Evolutionary conservation across 2,113 vertebrate species (phyloP).

Genomic region (Protobothrops flavoviridis): DNA sequence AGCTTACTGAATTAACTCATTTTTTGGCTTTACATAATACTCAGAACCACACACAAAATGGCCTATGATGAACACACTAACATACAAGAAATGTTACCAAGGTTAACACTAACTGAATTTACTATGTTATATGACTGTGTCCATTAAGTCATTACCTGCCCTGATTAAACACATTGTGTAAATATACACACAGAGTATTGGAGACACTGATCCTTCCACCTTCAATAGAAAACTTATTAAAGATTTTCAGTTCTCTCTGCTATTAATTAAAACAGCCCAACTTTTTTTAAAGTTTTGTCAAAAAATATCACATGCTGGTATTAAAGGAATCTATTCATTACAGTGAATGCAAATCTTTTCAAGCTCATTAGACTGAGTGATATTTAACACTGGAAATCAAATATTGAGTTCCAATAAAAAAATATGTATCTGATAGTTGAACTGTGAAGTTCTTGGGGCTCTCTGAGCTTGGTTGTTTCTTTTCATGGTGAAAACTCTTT

Average conservation of each 20-base stretch:
- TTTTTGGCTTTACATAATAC: background rate
- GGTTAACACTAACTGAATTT: background rate
- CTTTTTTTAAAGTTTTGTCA: background rate
- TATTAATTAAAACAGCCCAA: background rate
- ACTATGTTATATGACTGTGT: background rate
- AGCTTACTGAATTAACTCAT: background rate
- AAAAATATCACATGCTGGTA: background rate
- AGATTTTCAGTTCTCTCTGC: background rate
- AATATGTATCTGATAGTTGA: background rate
- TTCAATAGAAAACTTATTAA: background rate
- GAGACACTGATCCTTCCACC: background rate
- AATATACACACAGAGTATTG: background rate
- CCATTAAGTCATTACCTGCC: background rate
- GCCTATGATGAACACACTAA: background rate
- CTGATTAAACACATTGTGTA: background rate
- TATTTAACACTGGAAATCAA: background rate
- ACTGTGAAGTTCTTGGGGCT: background rate
- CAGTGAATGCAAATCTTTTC: background rate
- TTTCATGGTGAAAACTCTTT: background rate
- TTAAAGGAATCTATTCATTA: background rate
- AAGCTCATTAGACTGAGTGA: background rate
- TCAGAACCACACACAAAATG: background rate
- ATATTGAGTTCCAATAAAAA: too few relatives aligned
- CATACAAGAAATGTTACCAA: background rate
- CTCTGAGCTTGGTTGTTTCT: background rate